A percentile compares a stretch with the other conserved stretches of the same genome.
phyloP scores from a whole-genome alignment of 2,888 invertebrate genomes.

The Mesodorylaimus sp. region DNA sequence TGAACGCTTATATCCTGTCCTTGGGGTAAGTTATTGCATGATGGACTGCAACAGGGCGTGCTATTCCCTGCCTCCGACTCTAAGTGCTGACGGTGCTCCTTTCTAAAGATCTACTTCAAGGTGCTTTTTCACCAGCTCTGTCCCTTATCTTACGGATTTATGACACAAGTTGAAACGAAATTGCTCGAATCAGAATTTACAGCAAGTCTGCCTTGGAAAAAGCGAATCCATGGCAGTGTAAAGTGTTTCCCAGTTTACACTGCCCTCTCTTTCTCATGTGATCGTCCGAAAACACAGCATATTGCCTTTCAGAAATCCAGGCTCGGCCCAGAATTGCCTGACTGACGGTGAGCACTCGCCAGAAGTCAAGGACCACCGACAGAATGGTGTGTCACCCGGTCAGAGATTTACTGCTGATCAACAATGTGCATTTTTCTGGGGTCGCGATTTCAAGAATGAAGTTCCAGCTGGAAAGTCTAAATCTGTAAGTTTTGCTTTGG shows the following conservation, averaged over 20 bases:
- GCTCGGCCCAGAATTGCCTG: constrained; percentile 3
- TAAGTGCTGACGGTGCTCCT: too few relatives aligned
- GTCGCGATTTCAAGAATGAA: constrained; percentile 25
- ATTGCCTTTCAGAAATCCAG: not conserved
- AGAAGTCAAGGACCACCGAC: constrained; percentile 17
- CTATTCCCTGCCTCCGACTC: too few relatives aligned
- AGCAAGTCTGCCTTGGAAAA: too few relatives aligned
- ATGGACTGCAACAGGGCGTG: too few relatives aligned
- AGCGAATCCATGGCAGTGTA: too few relatives aligned
- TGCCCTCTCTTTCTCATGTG: too few relatives aligned
- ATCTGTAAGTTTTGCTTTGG: not conserved
- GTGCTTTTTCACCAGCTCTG: too few relatives aligned
- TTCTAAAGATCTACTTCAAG: too few relatives aligned
- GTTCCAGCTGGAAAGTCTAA: constrained; percentile 22
- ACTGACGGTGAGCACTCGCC: not conserved
- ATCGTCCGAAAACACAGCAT: too few relatives aligned
- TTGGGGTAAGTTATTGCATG: not conserved
- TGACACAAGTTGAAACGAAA: too few relatives aligned
- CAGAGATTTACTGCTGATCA: constrained; percentile 28
- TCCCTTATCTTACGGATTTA: too few relatives aligned
- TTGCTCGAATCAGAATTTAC: not conserved
- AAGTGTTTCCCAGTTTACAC: too few relatives aligned
- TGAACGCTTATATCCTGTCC: constrained; percentile 21
- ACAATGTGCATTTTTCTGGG: constrained; percentile 30
- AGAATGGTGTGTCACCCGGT: constrained; percentile 23